These are phyloP conservation scores for Ataeniobius toweri DNA, from an alignment of 2,797 vertebrate species.

Conservation along the genomic window DNA sequence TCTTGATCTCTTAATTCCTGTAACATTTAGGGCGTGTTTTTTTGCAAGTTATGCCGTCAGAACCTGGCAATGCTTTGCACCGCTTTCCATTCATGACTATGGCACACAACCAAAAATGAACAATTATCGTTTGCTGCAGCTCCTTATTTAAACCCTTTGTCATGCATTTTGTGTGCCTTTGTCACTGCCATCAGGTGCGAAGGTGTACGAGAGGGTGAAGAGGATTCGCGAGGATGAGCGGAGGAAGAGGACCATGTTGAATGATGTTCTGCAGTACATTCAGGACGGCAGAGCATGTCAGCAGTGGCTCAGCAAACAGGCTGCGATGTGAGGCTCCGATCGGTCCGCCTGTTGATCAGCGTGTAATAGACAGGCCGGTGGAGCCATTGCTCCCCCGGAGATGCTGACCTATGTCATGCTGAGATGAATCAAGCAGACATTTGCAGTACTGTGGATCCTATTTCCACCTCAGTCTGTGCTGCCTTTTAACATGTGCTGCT, in stretches of 20 bases:
- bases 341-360: conserved; percentile 20
- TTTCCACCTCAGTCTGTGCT: conserved; percentile 22
- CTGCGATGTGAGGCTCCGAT: conserved; percentile 86
- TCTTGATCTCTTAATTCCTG: not conserved
- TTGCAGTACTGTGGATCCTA: conserved; percentile 22
- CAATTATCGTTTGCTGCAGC: not conserved
- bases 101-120: not conserved
- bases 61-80: not conserved
- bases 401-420: conserved; percentile 45
- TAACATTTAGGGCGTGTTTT: not conserved
- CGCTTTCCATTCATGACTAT: not conserved
- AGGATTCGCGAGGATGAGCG: conserved; percentile 90
- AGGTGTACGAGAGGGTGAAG: conserved; percentile 91
- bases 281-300: conserved; percentile 95
- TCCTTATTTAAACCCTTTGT: not conserved
- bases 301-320: conserved; percentile 98
- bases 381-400: conserved; percentile 17
- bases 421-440: conserved; percentile 32
- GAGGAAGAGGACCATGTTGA: conserved; percentile 93
- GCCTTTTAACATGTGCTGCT: conserved; percentile 37
- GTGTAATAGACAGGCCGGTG: conserved; percentile 23
- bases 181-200: conserved; percentile 82
- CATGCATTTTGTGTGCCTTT: not conserved
- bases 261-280: conserved; percentile 96
- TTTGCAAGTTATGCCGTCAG: not conserved